Evolutionary conservation across 1,140 invertebrate genomes (phyloP).

Genomic region (Orussus abietinus): DNA sequence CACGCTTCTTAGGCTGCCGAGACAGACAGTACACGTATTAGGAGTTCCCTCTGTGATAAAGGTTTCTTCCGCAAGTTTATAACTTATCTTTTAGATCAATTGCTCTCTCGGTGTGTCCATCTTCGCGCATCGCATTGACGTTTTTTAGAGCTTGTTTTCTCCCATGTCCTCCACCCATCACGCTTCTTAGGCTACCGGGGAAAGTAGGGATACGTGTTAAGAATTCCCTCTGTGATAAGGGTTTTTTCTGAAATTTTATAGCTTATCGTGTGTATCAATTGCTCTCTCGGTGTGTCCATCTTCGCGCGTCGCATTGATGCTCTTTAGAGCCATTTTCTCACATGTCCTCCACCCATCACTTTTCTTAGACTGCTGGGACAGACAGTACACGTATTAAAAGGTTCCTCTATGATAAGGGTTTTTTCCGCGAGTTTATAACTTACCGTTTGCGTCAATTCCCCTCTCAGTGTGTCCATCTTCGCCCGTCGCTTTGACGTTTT

Average conservation of each 20-base stretch:
- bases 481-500: conserved; percentile 2
- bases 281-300: conserved; percentile 14
- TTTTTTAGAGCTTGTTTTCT: conserved; percentile 3
- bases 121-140: background rate
- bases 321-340: conserved; percentile 5
- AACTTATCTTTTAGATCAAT: no score
- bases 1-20: conserved; percentile 1
- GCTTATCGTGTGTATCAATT: no score
- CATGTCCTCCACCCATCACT: background rate
- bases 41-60: conserved; percentile 7
- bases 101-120: conserved; percentile 15
- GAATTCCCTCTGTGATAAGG: conserved; percentile 6
- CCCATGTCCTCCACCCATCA: background rate
- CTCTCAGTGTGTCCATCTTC: conserved; percentile 12
- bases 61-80: conserved; percentile 8
- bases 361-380: conserved; percentile 3
- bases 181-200: conserved; percentile 1
- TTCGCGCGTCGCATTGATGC: background rate
- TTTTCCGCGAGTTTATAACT: conserved; percentile 8
- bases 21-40: conserved; percentile 7
- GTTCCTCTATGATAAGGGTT: conserved; percentile 6
- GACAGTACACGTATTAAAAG: conserved; percentile 6
- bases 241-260: conserved; percentile 10
- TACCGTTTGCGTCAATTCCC: no score
- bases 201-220: conserved; percentile 6